Base-by-base conservation (phyloP, 1,140 invertebrate genomes). In the Conus ventricosus region DNA sequence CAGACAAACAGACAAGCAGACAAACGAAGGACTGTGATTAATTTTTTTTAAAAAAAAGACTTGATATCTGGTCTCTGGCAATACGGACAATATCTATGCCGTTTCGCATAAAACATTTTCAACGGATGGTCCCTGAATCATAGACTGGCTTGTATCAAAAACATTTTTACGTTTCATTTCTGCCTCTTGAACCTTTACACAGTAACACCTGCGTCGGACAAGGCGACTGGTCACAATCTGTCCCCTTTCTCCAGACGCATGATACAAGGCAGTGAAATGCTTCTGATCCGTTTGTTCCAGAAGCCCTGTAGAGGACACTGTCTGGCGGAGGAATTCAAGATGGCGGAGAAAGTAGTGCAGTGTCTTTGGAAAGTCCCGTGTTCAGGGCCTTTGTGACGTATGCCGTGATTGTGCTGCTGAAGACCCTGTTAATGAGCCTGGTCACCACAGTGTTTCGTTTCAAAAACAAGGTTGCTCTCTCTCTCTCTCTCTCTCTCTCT, bases 401-500 rank as follows among this genome's bases (percentile, higher is more conserved):
- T 85, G 89, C 91, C 15, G 85, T 94, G 54, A 90, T 97, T n/a
- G 91, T 97, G 87, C 95, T 96, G 3, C 23, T 97, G 0, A 97
- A 97, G 95, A 94, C 96, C 87, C 53, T 97, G 53, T n/a, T 92
- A 0, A 96, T 97, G 96, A 91, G 94, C 10, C 4, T 95, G 10
- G 91, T 97, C 8, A 97, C 97, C 0, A 96, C 89, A 0, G 82
- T 93, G 3, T 94, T 96, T 82, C 95, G 97, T 83, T 95, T 96
- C 39, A 92, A 92, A 84, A 96, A 96, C 84, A 96, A 95, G 95
- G 97, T 97, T 94, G 95, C 8, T 60, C 15, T 7, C 76, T 13
- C n/a, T 17, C 7, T 20, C 20, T 7, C 20, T 15, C 23, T 20
- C 20, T 7, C 0, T n/a, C n/a, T 20, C 6, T n/a, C 67, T 75